Evolutionary conservation across 1,140 invertebrate species (phyloP).

Genomic region (Lasioglossum albipes): DNA sequence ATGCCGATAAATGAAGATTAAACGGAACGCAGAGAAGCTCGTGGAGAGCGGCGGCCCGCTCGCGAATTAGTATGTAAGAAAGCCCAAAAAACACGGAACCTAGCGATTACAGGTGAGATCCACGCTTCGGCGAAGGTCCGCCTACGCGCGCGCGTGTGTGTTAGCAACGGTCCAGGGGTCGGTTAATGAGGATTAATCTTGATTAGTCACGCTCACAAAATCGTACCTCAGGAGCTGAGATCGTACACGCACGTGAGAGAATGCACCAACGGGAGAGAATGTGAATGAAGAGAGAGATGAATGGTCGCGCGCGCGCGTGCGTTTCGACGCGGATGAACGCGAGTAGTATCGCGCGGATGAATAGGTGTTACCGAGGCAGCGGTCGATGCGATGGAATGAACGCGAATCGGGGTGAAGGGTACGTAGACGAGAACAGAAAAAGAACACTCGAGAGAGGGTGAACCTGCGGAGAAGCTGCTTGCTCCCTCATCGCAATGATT

Average conservation of each 20-base stretch:
- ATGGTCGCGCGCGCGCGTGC: not conserved
- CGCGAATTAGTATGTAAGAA: slow-evolving; percentile 4
- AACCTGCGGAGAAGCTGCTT: too few species aligned
- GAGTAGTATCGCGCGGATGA: not conserved
- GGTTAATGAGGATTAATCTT: slow-evolving; percentile 25
- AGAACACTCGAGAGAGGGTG: not conserved
- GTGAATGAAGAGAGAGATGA: not conserved
- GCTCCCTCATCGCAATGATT: too few species aligned
- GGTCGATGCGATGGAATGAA: not conserved
- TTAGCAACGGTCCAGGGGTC: slow-evolving; percentile 13
- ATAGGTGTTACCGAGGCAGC: slow-evolving; percentile 21
- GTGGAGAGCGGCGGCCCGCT: slow-evolving; percentile 22
- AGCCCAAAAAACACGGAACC: slow-evolving; percentile 15
- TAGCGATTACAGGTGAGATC: slow-evolving; percentile 18
- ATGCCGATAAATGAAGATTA: not conserved
- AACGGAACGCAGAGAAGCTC: not conserved
- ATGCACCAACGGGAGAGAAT: slow-evolving; percentile 25
- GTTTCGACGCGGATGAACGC: not conserved
- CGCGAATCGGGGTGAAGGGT: not conserved
- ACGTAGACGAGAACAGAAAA: not conserved
- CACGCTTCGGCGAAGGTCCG: not conserved
- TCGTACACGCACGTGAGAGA: slow-evolving; percentile 70
- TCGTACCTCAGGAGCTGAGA: slow-evolving; percentile 80
- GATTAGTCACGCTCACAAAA: slow-evolving; percentile 53
- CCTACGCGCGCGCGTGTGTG: not conserved